Conservation (phyloP, 1,140 invertebrate species). For the Drosophila watanabei region DNA sequence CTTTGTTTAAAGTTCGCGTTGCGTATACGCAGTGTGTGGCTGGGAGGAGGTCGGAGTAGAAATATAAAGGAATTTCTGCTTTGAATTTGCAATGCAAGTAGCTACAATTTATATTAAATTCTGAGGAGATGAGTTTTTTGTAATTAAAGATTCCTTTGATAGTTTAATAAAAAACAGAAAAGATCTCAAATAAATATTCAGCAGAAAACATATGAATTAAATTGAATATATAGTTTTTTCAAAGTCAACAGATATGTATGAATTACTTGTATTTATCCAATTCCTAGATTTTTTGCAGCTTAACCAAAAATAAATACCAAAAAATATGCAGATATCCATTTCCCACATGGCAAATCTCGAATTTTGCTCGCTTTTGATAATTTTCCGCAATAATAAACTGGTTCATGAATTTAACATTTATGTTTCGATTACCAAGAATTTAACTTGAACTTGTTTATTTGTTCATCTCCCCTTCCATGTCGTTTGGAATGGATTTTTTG, state of each 20-base stretch:
- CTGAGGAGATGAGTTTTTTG: not conserved
- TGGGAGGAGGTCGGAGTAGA: no score
- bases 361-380: not conserved
- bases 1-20: slow-evolving; percentile 7
- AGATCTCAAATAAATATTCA: not conserved
- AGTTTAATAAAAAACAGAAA: not conserved
- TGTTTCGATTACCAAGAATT: slow-evolving; percentile 18
- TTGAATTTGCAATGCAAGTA: not conserved
- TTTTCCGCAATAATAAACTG: slow-evolving; percentile 2
- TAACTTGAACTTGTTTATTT: not conserved
- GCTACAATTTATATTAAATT: not conserved
- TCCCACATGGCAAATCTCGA: not conserved
- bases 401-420: slow-evolving; percentile 2
- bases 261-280: not conserved
- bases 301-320: not conserved
- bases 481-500: not conserved
- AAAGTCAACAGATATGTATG: not conserved
- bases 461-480: not conserved
- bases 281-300: not conserved
- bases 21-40: slow-evolving; percentile 16
- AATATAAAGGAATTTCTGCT: not conserved
- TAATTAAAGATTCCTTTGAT: not conserved
- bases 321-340: not conserved
- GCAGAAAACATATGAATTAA: not conserved
- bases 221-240: not conserved